Percentiles rank a stretch among this genome's conserved stretches.
Conservation (phyloP, 2,113 vertebrate genomes). For the Brachypodius melanocephalos region DNA sequence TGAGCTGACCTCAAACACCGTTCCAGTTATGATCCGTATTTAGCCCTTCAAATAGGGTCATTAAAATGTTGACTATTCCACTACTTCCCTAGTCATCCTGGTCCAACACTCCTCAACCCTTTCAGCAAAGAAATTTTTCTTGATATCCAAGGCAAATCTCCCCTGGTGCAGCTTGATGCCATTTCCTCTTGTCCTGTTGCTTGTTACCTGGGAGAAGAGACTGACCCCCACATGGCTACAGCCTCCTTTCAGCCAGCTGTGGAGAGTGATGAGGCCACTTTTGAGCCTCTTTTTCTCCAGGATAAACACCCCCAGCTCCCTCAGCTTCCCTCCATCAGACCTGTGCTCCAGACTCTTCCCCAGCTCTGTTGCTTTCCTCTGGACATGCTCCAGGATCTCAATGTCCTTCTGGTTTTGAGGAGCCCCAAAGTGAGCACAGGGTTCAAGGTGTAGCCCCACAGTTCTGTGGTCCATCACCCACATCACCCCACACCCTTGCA, state of each 20-base stretch:
- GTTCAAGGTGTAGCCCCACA: background rate
- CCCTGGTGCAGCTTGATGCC: background rate
- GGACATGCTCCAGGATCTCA: background rate
- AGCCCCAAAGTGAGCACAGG: background rate
- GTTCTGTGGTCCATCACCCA: background rate
- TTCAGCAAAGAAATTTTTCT: background rate
- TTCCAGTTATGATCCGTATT: background rate
- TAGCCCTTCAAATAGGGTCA: background rate
- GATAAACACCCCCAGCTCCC: background rate
- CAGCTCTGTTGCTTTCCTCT: background rate
- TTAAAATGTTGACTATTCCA: background rate
- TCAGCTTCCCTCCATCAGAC: background rate
- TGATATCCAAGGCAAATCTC: background rate
- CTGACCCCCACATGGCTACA: too few relatives aligned
- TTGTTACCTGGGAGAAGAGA: background rate
- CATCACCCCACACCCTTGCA: background rate
- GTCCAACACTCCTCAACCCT: background rate
- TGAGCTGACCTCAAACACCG: background rate
- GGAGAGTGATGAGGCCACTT: background rate
- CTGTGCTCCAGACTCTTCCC: background rate
- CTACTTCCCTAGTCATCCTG: background rate
- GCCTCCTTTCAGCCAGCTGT: too few relatives aligned
- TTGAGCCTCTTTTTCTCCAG: background rate
- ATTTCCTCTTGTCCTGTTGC: fast-evolving
- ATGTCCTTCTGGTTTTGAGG: too few relatives aligned